These are phyloP conservation scores for Patella caerulea DNA, from an alignment of 2,888 invertebrate species.

Conservation along the genomic window DNA sequence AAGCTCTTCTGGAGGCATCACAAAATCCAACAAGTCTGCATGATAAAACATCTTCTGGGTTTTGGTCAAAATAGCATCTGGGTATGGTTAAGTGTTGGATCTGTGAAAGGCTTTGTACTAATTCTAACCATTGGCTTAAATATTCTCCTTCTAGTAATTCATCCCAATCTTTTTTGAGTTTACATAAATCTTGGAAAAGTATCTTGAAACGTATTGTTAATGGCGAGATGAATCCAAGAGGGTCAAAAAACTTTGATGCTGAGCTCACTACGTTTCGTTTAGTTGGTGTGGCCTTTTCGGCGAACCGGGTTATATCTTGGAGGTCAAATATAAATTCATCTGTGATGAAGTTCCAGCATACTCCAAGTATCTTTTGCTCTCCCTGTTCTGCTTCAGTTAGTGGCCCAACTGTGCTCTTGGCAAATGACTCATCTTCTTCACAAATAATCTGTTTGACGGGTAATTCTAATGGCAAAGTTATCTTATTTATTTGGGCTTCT, in stretches of 20 bases:
- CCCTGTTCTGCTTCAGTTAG: neutral
- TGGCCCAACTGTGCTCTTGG: neutral
- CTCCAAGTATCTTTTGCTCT: neutral
- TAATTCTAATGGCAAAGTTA: neutral
- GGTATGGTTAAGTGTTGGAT: neutral
- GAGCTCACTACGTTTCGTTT: neutral
- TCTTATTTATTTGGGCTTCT: neutral
- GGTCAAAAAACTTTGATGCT: slow-evolving; percentile 1
- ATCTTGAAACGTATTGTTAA: neutral
- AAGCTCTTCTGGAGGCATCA: neutral
- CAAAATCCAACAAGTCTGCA: slow-evolving; percentile 5
- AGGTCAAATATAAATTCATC: slow-evolving; percentile 8
- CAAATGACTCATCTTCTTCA: slow-evolving; percentile 2
- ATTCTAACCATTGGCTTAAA: neutral
- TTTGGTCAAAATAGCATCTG: neutral
- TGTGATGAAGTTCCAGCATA: neutral
- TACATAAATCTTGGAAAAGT: slow-evolving; percentile 7
- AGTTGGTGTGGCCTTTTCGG: neutral
- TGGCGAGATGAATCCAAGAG: slow-evolving; percentile 3
- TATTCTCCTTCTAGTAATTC: slow-evolving; percentile 2
- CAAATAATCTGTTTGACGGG: neutral
- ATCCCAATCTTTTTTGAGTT: neutral
- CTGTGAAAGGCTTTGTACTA: neutral
- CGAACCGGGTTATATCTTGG: neutral
- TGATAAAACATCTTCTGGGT: neutral